These are phyloP conservation scores for Montipora capricornis DNA, from an alignment of 64 coral and sea anemone genomes.

Conservation along the genomic window DNA sequence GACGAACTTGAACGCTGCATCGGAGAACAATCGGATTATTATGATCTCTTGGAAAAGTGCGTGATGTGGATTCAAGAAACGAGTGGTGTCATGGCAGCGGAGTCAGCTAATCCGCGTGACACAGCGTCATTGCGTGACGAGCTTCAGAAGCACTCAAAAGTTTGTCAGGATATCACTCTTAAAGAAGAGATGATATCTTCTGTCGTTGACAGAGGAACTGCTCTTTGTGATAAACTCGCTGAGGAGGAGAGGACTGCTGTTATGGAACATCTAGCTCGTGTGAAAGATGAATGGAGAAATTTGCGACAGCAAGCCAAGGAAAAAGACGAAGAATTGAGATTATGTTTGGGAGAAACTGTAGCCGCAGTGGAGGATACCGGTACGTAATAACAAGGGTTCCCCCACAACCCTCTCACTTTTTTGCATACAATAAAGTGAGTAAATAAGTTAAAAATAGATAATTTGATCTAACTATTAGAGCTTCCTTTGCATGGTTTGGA, in stretches of 20 bases:
- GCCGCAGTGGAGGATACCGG: constrained; percentile 6
- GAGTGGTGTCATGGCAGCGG: constrained; percentile 53
- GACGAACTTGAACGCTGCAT: constrained; percentile 87
- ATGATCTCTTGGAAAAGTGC: constrained; percentile 82
- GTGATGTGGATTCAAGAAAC: constrained; percentile 87
- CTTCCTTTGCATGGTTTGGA: too few relatives aligned
- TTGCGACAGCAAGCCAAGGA: constrained; percentile 80
- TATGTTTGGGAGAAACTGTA: constrained; percentile 63
- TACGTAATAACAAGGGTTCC: background rate
- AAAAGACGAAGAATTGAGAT: constrained; percentile 75
- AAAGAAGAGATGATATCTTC: constrained; percentile 44
- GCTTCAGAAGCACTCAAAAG: constrained; percentile 59
- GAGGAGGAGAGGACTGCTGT: constrained; percentile 66
- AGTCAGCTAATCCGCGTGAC: constrained; percentile 54
- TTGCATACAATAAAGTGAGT: too few relatives aligned
- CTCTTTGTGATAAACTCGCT: constrained; percentile 68
- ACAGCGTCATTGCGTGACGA: constrained; percentile 51
- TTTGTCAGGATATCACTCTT: constrained; percentile 62
- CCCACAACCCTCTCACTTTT: too few relatives aligned
- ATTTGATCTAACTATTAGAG: too few relatives aligned
- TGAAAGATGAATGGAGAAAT: constrained; percentile 83
- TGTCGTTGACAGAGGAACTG: constrained; percentile 67
- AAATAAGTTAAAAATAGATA: too few relatives aligned
- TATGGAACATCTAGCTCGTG: constrained; percentile 71
- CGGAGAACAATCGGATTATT: constrained; percentile 85